Evolutionary conservation across 1,140 invertebrate genomes (phyloP).

Genomic region (Meloidogyne chitwoodi): DNA sequence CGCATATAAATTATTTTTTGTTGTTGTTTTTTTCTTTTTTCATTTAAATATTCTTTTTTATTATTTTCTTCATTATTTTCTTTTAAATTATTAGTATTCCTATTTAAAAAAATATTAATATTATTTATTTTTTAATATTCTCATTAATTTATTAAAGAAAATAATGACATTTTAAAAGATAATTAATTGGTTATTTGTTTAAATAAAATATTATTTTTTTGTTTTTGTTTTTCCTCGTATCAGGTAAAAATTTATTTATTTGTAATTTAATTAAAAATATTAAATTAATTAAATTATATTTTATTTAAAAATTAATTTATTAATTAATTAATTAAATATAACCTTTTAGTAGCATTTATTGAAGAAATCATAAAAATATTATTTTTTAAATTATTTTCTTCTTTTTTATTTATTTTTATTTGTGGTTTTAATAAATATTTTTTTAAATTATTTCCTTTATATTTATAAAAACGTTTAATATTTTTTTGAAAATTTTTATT

Average conservation of each 20-base stretch:
- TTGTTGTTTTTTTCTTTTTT: background rate
- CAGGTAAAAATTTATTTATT: too few species aligned
- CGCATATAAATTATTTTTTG: background rate
- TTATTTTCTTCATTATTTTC: constrained; percentile 14
- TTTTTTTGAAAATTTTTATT: constrained; percentile 30
- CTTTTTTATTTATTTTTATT: background rate
- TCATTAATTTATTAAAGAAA: too few species aligned
- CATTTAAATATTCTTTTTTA: background rate
- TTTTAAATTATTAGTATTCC: too few species aligned
- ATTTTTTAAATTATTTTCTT: background rate
- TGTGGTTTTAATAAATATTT: background rate
- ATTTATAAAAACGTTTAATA: background rate
- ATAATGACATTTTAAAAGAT: too few species aligned
- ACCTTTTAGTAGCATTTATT: background rate
- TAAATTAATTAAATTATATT: too few species aligned
- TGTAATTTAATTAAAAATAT: too few species aligned
- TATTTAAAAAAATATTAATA: too few species aligned
- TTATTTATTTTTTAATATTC: too few species aligned
- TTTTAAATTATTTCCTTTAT: background rate
- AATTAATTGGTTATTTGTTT: too few species aligned
- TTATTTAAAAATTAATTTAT: too few species aligned
- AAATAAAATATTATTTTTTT: too few species aligned
- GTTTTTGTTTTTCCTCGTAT: too few species aligned
- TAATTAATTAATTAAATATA: background rate
- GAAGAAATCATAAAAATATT: background rate